Base-by-base conservation (phyloP, 2,888 invertebrate species). In the Phrixothrix hirtus region DNA sequence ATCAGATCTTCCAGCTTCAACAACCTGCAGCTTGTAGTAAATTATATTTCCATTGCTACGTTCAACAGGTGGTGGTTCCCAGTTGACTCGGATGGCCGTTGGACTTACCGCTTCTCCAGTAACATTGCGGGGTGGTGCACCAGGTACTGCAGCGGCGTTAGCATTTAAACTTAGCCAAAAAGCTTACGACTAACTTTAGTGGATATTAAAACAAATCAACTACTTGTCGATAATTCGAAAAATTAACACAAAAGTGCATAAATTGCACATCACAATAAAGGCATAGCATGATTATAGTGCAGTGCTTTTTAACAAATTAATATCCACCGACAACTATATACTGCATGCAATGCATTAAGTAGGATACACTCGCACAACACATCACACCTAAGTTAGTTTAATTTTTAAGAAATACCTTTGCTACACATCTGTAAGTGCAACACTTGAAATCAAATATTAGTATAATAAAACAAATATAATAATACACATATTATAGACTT, bases 101-200 rank as follows among this genome's bases (percentile, higher is more conserved):
- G 95, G 91, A 76, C 92, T 91, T 75, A 88, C 84, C 67, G 95
- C 88, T 77, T 85, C 84, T 63, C 92, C 95, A 66, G 86, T 86
- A 78, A 97, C 92, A 82, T 95, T 92, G 83, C 88, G 88, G 72
- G 97, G 97, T 70, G 97, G 93, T 72, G 94, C 95, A 79, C 93
- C 93, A 74, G 97, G 97, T 82, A 95, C 97, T 97, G 74, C 66
- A 71, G 72, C 64, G 70, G 73, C 72, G 71, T 67, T 65, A 61
- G 58, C 55, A 58, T 60, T 62, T 62, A 67, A 69, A 67, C 64
- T 66, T 65, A 65, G 65, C 66, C 66, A 63, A 68, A n/a, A 67
- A 70, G 68, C 68, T 68, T 66, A 65, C n/a, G 67, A 65, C 68
- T 67, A 67, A 60, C 61, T 64, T 52, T 57, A 67, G 70, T 73